A percentile compares a stretch with the other conserved stretches of the same genome.
Evolutionary conservation across 1,140 invertebrate species (phyloP).

Genomic region (Pseudomyrmex flavicornis): DNA sequence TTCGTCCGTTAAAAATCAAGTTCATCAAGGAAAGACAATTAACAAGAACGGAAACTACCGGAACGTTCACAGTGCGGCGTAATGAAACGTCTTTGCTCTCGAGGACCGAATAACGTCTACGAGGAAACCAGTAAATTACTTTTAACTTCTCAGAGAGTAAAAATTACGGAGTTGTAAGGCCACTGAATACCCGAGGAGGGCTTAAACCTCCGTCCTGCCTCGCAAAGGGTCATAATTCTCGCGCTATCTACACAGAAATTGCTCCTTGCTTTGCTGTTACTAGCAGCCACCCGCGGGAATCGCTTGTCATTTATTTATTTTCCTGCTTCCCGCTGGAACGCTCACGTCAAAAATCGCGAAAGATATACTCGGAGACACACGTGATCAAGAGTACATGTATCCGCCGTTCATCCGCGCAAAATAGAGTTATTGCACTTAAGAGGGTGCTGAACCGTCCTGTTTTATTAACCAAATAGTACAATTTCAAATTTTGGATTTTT

Average conservation of each 20-base stretch:
- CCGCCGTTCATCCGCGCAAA: background rate
- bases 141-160: constrained; percentile 83
- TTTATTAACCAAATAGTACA: no score
- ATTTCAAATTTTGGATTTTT: no score
- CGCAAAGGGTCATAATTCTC: constrained; percentile 81
- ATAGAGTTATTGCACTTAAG: background rate
- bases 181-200: constrained; percentile 70
- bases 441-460: no score
- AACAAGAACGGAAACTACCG: constrained; percentile 61
- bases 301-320: constrained; percentile 83
- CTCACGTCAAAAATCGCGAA: constrained; percentile 70
- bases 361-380: constrained; percentile 51
- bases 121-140: constrained; percentile 82
- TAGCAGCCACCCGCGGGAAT: constrained; percentile 74
- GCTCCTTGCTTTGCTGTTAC: constrained; percentile 68
- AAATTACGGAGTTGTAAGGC: constrained; percentile 83
- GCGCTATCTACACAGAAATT: constrained; percentile 81
- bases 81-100: constrained; percentile 23
- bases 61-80: constrained; percentile 7
- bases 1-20: constrained; percentile 67
- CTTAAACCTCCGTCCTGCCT: constrained; percentile 71
- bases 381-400: constrained; percentile 48
- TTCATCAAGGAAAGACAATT: constrained; percentile 73
- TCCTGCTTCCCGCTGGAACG: constrained; percentile 72
- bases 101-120: constrained; percentile 74